These are phyloP conservation scores for Polydrusus tereticollis DNA, from an alignment of 2,888 invertebrate species.

Conservation along the genomic window DNA sequence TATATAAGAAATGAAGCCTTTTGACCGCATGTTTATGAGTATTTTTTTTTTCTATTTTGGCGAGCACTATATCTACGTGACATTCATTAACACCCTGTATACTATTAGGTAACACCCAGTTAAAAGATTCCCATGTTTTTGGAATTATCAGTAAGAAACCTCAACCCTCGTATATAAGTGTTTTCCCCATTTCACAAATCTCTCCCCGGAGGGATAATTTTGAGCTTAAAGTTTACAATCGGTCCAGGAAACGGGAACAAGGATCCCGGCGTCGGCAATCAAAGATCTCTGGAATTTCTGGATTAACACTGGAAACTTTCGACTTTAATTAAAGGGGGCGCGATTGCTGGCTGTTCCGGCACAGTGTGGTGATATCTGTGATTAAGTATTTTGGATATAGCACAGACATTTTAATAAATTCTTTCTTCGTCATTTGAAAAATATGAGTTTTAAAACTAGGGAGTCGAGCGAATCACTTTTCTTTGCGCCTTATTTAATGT, in stretches of 20 bases:
- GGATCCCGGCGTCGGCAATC: constrained; percentile 24
- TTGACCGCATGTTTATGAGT: no score
- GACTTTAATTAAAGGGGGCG: constrained; percentile 23
- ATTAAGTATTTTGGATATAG: constrained; percentile 23
- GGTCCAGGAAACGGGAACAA: constrained; percentile 58
- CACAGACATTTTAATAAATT: no score
- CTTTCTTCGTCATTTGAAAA: no score
- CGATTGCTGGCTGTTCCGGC: constrained; percentile 7
- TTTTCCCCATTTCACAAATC: not conserved
- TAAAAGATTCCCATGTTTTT: not conserved
- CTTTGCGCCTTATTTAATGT: no score
- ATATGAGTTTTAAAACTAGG: no score
- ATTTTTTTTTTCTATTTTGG: no score
- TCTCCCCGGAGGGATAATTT: constrained; percentile 26
- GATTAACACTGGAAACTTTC: constrained; percentile 15
- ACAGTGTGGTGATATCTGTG: constrained; percentile 7
- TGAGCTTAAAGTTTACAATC: constrained; percentile 62
- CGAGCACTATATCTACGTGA: no score
- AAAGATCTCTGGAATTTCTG: constrained; percentile 22
- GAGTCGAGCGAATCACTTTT: no score
- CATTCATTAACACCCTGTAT: no score
- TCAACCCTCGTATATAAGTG: constrained; percentile 1
- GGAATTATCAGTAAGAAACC: not conserved
- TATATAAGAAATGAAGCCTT: no score
- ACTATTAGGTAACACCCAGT: no score